These are phyloP conservation scores for Sparidentex hasta DNA, from an alignment of 2,797 vertebrate species.

Conservation along the genomic window DNA sequence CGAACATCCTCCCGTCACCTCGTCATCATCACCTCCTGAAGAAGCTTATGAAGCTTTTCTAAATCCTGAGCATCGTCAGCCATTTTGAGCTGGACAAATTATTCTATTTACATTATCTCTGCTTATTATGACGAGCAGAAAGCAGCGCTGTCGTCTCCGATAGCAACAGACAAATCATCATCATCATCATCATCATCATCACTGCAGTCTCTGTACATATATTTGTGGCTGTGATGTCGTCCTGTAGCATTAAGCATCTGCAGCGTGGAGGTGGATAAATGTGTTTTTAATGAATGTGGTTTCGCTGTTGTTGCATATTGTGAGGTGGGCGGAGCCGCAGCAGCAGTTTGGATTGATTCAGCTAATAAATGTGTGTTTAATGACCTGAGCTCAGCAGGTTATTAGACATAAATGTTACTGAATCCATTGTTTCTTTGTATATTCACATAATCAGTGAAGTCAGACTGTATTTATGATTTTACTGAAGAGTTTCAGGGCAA, in stretches of 20 bases:
- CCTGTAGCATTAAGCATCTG: not conserved
- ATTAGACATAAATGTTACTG: not conserved
- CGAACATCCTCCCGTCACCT: not conserved
- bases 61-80: conserved; percentile 30
- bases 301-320: conserved; percentile 11
- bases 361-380: conserved; percentile 30
- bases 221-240: too few species aligned
- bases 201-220: not conserved
- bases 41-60: conserved; percentile 2
- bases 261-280: conserved; percentile 29
- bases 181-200: conserved; percentile 5
- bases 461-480: too few species aligned
- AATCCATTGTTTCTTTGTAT: too few species aligned
- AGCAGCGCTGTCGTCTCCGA: not conserved
- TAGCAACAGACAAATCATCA: not conserved
- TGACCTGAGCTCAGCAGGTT: conserved; percentile 37
- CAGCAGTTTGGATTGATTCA: not conserved
- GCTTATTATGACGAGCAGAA: not conserved
- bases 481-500: too few species aligned
- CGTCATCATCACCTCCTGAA: not conserved
- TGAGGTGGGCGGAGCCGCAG: not conserved
- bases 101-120: conserved; percentile 36
- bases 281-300: conserved; percentile 50
- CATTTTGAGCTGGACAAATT: not conserved
- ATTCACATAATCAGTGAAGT: too few species aligned